Base-by-base conservation (phyloP, 2,888 invertebrate species). In the Sesia bembeciformis region DNA sequence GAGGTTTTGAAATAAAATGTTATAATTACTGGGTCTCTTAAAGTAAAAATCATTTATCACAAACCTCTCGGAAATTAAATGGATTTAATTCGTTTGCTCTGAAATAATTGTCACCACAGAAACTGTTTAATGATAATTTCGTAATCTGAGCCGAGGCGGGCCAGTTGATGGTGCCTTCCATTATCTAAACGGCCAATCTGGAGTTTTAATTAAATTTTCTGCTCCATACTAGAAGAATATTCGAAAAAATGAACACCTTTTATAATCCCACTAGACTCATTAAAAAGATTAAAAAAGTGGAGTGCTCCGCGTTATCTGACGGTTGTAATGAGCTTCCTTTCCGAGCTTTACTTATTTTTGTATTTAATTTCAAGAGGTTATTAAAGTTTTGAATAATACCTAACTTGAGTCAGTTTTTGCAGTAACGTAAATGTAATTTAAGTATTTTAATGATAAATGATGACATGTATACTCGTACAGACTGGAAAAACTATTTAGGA, bases 161-260 rank as follows among this genome's bases (percentile, higher is more conserved):
- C 66, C 65, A 66, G 63, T 61, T 61, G 68, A 70, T 68, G 70
- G 67, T 64, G 58, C 60, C 60, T 64, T 64, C 68, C 70, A 73
- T 75, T 70, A 70, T 69, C 67, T 70, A 66, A 76, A 76, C 73
- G 72, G 71, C 70, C 74, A 76, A 76, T 80, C 72, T 64, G 58
- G 68, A 74, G 66, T 68, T 78, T 78, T 80, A 79, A 81, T 82
- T 77, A 78, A 80, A 77, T 76, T 74, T 68, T 71, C 71, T 67
- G 63, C 67, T 68, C 72, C 67, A 68, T 62, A 60, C 66, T 65
- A 62, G 66, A 63, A 66, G 58, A 67, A 64, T 65, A 70, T 72
- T 67, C 57, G 65, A 72, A 73, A 60, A 76, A 76, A 69, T 63
- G 60, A 62, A 62, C 58, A 67, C 62, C 66, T 65, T 68, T 63